Conservation (phyloP, 1,140 invertebrate genomes). For the Hylaeus anthracinus region DNA sequence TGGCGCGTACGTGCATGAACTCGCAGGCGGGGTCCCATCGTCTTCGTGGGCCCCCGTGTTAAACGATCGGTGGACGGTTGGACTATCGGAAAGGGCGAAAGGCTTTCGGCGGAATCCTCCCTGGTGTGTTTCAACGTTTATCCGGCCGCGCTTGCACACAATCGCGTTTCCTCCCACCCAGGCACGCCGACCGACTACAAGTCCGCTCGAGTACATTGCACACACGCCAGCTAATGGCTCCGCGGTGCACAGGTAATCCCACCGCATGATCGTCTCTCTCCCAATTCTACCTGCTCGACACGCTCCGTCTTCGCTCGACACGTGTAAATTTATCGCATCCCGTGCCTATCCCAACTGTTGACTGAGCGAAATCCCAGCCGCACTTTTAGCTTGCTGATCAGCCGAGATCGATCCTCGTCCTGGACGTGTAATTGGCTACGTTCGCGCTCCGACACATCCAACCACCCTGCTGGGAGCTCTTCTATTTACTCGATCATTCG, state of each 20-base stretch:
- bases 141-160: slow-evolving; percentile 28
- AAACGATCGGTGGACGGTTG: slow-evolving; percentile 29
- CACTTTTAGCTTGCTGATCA: not conserved
- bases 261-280: slow-evolving; percentile 58
- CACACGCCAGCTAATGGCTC: slow-evolving; percentile 67
- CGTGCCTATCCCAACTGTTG: slow-evolving; percentile 3
- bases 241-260: slow-evolving; percentile 63
- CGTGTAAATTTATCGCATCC: slow-evolving; percentile 61
- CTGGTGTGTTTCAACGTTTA: slow-evolving; percentile 10
- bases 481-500: too few relatives aligned
- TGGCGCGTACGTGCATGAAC: slow-evolving; percentile 54
- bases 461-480: too few relatives aligned
- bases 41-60: slow-evolving; percentile 44
- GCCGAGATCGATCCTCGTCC: not conserved
- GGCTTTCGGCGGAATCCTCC: slow-evolving; percentile 22
- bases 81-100: slow-evolving; percentile 28
- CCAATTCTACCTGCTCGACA: slow-evolving; percentile 54
- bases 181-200: slow-evolving; percentile 48
- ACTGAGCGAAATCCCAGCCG: slow-evolving; percentile 2
- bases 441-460: too few relatives aligned
- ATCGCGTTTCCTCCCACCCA: slow-evolving; percentile 42
- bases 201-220: slow-evolving; percentile 68
- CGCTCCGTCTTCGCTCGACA: slow-evolving; percentile 55
- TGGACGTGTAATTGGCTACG: not conserved
- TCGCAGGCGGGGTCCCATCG: slow-evolving; percentile 34